Evolutionary conservation across 2,797 vertebrate genomes (phyloP), one percentile per base, ranked within the genome.

Genomic region (Hozukius guyotensis): DNA sequence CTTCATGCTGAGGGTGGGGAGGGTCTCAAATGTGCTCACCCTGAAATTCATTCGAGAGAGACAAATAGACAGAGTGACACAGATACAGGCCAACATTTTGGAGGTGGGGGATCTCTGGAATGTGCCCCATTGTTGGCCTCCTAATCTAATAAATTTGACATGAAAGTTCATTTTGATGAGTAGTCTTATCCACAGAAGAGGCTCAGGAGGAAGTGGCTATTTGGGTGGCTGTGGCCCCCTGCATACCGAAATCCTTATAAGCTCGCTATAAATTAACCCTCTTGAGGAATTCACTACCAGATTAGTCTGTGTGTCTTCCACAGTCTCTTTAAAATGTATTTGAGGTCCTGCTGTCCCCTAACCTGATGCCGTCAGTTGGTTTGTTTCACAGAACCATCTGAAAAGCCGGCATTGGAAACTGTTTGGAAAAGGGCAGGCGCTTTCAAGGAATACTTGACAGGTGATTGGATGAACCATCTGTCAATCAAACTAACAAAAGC

Each of bases 141-240:
- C 10, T 79, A 16, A 78, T 90, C 78, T 71, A 77, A 73, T 32
- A 83, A 46, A 78, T 87, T 73, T 83, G 69, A 81, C 67, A 78
- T 25, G 18, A 78, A 76, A 84, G 76, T 84, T 86, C 24, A 84
- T 80, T 82, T 89, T 87, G 73, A 89, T 84, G 78, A 86, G 77
- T 29, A 10, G 66, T 70, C 38, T 80, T 78, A 80, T 67, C 75
- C 52, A 75, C 59, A 32, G 20, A 67, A 69, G 31, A 73, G 80
- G 46, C 66, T 78, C 56, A 82, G 66, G 74, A 82, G 63, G 74
- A 86, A 75, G 64, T 70, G 46, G 42, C 68, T 77, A 1, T 86
- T 62, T 88, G 83, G 86, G 88, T 88, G 89, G 77, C 68, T 65
- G 46, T 11, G 71, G 25, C 68, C 82, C 29, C 82, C 82, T 73